Conservation (phyloP, 2,113 vertebrate species). For the Antechinus flavipes region DNA sequence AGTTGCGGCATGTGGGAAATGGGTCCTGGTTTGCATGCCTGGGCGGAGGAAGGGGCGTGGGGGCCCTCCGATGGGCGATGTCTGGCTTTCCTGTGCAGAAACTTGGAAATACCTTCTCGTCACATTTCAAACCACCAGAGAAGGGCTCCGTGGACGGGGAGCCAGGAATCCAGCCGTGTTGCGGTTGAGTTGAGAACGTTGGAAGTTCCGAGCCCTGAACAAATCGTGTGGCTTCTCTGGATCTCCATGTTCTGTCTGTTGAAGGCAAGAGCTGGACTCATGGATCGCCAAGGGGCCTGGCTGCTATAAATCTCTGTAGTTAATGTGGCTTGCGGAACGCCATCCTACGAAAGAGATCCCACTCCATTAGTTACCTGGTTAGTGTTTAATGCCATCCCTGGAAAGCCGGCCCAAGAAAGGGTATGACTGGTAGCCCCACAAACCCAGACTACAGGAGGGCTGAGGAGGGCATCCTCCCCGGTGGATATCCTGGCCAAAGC, state of each 20-base stretch:
- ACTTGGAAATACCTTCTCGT: not conserved
- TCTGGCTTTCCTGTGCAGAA: not conserved
- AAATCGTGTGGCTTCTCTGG: not conserved
- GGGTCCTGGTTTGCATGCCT: conserved; percentile 20
- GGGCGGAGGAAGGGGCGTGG: conserved; percentile 24
- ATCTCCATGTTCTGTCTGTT: conserved; percentile 37
- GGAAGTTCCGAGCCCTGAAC: not conserved
- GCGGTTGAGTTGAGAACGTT: not conserved
- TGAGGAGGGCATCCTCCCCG: not conserved
- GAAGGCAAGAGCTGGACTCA: not conserved
- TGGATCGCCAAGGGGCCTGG: not conserved
- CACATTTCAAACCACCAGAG: not conserved
- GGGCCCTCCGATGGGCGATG: conserved; percentile 6
- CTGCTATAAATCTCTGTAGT: not conserved
- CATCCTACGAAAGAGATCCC: not conserved
- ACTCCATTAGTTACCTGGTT: not conserved
- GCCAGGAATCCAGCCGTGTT: not conserved
- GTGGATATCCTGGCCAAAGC: not conserved
- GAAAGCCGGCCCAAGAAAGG: not conserved
- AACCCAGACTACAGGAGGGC: not conserved
- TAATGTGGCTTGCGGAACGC: not conserved
- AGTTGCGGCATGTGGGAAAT: conserved; percentile 69
- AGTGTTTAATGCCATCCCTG: not conserved
- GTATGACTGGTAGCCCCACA: not conserved
- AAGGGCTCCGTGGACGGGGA: not conserved